Percentiles rank a stretch among this genome's conserved stretches.
phyloP scores from a whole-genome alignment of 2,113 vertebrate genomes.

The Sebastes schlegelii region DNA sequence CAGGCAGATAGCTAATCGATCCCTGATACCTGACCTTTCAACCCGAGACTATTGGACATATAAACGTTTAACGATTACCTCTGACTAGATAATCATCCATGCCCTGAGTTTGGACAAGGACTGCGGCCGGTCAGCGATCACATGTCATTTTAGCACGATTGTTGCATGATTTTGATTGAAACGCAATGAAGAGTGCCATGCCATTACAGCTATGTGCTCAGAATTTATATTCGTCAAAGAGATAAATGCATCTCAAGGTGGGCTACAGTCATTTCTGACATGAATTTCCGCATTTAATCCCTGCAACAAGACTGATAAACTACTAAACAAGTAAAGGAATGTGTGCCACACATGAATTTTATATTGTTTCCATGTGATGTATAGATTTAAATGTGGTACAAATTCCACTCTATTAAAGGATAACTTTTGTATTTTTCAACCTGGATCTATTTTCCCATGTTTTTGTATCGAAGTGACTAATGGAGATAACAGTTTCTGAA shows the following conservation, averaged over 20 bases:
- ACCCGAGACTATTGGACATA: constrained; percentile 3
- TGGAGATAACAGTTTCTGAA: too few relatives aligned
- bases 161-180: constrained; percentile 21
- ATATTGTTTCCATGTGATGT: not conserved
- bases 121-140: not conserved
- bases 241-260: not conserved
- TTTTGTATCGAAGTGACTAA: too few relatives aligned
- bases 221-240: not conserved
- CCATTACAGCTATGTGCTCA: not conserved
- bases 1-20: constrained; percentile 58
- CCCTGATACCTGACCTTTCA: constrained; percentile 50
- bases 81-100: constrained; percentile 36
- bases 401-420: not conserved
- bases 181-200: constrained; percentile 1
- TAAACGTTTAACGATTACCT: constrained; percentile 30
- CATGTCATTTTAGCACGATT: constrained; percentile 13
- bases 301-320: not conserved
- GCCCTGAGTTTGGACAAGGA: not conserved
- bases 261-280: not conserved
- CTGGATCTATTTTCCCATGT: too few relatives aligned
- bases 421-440: too few relatives aligned
- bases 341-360: not conserved
- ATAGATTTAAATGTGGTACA: constrained; percentile 10
- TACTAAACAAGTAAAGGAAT: not conserved
- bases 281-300: not conserved